These are phyloP conservation scores for Lasaia peninsularis DNA, from an alignment of 1,140 invertebrate species.

Conservation along the genomic window DNA sequence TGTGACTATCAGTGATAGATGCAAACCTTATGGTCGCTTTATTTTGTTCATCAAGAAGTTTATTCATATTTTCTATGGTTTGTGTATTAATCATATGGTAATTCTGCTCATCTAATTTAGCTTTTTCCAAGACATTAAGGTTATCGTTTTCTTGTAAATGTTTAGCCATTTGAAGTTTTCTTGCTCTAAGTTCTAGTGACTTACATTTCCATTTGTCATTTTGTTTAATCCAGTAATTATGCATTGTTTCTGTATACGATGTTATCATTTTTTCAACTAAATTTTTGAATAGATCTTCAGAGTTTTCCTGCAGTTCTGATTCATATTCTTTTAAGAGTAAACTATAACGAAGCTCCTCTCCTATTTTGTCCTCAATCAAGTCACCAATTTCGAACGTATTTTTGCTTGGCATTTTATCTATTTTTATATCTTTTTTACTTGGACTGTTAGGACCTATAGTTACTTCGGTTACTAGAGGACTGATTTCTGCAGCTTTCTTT, in stretches of 20 bases:
- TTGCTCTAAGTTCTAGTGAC: slow-evolving; percentile 44
- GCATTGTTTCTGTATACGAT: slow-evolving; percentile 52
- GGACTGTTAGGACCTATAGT: slow-evolving; percentile 71
- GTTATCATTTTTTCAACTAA: slow-evolving; percentile 58
- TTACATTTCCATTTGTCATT: slow-evolving; percentile 58
- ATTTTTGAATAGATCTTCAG: slow-evolving; percentile 49
- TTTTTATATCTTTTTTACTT: slow-evolving; percentile 35
- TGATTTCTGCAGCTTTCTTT: slow-evolving; percentile 71
- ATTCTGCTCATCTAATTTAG: slow-evolving; percentile 56
- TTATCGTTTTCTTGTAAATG: slow-evolving; percentile 64
- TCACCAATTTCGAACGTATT: slow-evolving; percentile 32
- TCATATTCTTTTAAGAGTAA: slow-evolving; percentile 63
- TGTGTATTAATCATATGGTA: slow-evolving; percentile 54
- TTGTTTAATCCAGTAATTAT: slow-evolving; percentile 57
- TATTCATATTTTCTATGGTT: slow-evolving; percentile 68
- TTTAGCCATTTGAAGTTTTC: slow-evolving; percentile 63
- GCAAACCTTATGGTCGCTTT: slow-evolving; percentile 58
- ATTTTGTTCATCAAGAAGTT: slow-evolving; percentile 68
- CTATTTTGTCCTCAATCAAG: slow-evolving; percentile 53
- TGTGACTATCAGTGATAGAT: slow-evolving; percentile 57
- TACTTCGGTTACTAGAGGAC: slow-evolving; percentile 62
- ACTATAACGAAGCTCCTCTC: slow-evolving; percentile 53
- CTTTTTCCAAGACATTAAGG: slow-evolving; percentile 52
- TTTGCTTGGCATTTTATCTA: slow-evolving; percentile 17
- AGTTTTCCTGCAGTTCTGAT: slow-evolving; percentile 46